phyloP scores from a whole-genome alignment of 2,797 vertebrate genomes.

The Meda fulgida region DNA sequence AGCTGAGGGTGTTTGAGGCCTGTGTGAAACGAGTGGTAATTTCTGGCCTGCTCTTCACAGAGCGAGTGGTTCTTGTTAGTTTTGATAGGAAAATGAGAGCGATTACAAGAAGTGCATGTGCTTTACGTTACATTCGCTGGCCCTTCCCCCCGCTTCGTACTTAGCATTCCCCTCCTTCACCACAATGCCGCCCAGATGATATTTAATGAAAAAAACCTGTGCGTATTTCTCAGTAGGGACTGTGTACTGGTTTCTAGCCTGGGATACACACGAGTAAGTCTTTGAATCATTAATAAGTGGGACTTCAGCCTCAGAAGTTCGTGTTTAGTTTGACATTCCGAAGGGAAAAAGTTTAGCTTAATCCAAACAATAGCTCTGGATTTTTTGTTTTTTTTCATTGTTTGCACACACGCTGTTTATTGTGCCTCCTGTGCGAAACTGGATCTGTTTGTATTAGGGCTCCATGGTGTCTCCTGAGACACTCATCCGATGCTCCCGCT shows the following conservation, averaged over 20 bases:
- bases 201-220: constrained; percentile 40
- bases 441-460: constrained; percentile 50
- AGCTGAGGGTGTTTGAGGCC: background rate
- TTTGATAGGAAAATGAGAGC: constrained; percentile 43
- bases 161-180: constrained; percentile 33
- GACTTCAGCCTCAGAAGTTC: constrained; percentile 6
- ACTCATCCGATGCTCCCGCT: constrained; percentile 3
- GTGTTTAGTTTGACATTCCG: constrained; percentile 10
- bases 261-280: background rate
- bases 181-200: constrained; percentile 33
- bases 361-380: constrained; percentile 22
- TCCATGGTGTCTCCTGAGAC: constrained; percentile 37
- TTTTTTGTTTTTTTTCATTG: background rate
- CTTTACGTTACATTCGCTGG: constrained; percentile 47
- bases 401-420: background rate
- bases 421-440: background rate
- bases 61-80: constrained; percentile 59
- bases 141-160: constrained; percentile 24
- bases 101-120: constrained; percentile 61
- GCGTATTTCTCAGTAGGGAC: background rate
- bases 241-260: background rate
- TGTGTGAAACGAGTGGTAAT: background rate
- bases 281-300: background rate
- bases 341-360: background rate
- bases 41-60: constrained; percentile 11